Conservation (phyloP, 2,888 invertebrate species). For the Lysandra bellargus region DNA sequence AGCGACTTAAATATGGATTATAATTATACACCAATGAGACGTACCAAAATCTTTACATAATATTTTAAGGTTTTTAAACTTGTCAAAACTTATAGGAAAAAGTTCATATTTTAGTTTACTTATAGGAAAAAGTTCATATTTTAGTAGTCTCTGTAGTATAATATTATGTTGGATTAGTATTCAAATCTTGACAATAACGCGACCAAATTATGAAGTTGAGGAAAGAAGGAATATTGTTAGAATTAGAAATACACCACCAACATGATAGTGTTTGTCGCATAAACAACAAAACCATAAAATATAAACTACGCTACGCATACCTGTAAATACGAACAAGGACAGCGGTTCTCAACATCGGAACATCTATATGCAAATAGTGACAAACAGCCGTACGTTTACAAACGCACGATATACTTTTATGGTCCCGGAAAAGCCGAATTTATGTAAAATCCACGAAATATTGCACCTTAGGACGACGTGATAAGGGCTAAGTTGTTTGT, state of each 20-base stretch:
- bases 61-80: no score
- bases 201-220: background rate
- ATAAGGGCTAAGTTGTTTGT: conserved; percentile 37
- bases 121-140: no score
- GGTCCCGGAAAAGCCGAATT: conserved; percentile 69
- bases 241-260: background rate
- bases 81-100: no score
- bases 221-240: background rate
- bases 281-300: conserved; percentile 17
- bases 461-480: conserved; percentile 42
- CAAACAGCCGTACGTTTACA: conserved; percentile 75
- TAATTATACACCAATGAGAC: no score
- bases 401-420: conserved; percentile 80
- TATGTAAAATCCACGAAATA: conserved; percentile 45
- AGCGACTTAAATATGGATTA: no score
- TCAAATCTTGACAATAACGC: no score
- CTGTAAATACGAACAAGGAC: conserved; percentile 38
- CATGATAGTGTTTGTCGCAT: background rate
- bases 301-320: conserved; percentile 25
- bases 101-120: no score
- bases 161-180: no score
- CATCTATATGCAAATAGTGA: conserved; percentile 78
- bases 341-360: conserved; percentile 38
- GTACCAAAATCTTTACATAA: no score
- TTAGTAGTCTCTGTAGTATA: no score